Percentiles rank a stretch among this genome's conserved stretches.
These are phyloP conservation scores for Eulimnadia texana DNA, from an alignment of 1,140 invertebrate species.

Conservation along the genomic window DNA sequence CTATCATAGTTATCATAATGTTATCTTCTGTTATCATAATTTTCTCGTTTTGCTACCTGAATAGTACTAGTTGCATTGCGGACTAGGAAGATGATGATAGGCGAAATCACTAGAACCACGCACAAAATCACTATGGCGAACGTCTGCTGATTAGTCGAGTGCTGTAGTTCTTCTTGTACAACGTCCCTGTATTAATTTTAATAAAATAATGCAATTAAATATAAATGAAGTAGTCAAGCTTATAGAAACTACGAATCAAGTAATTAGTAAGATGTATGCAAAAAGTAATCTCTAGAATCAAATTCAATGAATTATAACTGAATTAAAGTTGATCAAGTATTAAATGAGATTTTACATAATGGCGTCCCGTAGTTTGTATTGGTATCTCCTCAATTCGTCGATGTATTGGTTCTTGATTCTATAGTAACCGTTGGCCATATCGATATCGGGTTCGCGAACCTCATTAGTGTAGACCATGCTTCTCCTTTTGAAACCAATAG, in stretches of 20 bases:
- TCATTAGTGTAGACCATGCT: conserved; percentile 20
- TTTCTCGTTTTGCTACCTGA: conserved; percentile 38
- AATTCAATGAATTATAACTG: neutral
- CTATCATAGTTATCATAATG: no score
- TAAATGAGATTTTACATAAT: conserved; percentile 21
- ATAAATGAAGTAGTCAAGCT: neutral
- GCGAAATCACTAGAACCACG: conserved; percentile 61
- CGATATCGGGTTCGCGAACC: conserved; percentile 19
- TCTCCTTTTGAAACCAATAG: no score
- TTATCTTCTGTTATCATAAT: no score
- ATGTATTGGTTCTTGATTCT: conserved; percentile 24
- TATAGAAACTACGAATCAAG: no score
- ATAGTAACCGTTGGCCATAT: conserved; percentile 24
- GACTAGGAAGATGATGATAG: conserved; percentile 66
- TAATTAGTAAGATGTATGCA: no score
- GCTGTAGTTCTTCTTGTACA: conserved; percentile 48
- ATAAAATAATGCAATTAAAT: neutral
- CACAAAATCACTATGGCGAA: conserved; percentile 62
- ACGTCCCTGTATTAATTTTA: conserved; percentile 39
- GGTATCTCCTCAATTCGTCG: conserved; percentile 23
- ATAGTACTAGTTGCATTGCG: conserved; percentile 70
- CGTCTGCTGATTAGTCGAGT: conserved; percentile 54
- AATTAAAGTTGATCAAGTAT: neutral
- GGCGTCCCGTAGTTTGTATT: conserved; percentile 21
- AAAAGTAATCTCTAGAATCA: no score